Conservation (phyloP, 2,113 vertebrate genomes). For the human region GRCh38 chr7:118785501-118786000, state of each 20-base stretch:
- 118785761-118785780: background rate
- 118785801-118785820: background rate
- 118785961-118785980: background rate
- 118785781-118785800: background rate
- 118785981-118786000: background rate
- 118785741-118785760: slow-evolving; percentile 1
- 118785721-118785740: background rate
- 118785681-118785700: background rate
- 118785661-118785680: background rate
- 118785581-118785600: no score
- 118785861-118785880: background rate
- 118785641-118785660: no score
- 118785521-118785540: no score
- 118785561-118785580: no score
- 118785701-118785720: background rate
- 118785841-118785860: background rate
- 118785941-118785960: background rate
- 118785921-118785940: background rate
- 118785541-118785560: background rate
- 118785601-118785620: no score
- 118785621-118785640: no score
- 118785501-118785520: no score
- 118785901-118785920: slow-evolving; percentile 18
- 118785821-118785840: background rate
- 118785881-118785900: background rate